Conservation (phyloP, 2,113 vertebrate species). For the Clarias macrocephalus region DNA sequence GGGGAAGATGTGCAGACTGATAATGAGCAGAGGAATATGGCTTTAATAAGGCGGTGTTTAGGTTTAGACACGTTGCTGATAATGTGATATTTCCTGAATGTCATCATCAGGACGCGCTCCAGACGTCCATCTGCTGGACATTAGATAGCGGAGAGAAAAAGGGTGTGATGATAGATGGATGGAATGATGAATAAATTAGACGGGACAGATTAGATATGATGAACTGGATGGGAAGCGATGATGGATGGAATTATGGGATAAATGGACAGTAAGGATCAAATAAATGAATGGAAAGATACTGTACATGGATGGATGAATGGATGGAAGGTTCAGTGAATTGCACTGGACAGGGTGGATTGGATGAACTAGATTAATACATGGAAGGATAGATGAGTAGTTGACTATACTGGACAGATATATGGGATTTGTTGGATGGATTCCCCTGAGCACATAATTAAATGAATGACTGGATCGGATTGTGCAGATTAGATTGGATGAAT, state of each 20-base stretch:
- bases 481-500: not conserved
- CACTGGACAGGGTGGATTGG: not conserved
- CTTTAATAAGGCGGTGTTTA: slow-evolving; percentile 15
- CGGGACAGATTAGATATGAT: not conserved
- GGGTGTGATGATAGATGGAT: not conserved
- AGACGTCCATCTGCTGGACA: slow-evolving; percentile 11
- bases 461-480: not conserved
- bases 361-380: not conserved
- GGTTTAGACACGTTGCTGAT: slow-evolving; percentile 24
- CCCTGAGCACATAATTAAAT: not conserved
- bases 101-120: slow-evolving; percentile 31
- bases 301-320: not conserved
- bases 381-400: not conserved
- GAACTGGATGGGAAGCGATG: not conserved
- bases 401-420: not conserved
- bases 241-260: not conserved
- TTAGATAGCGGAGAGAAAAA: not conserved
- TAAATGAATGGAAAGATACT: no score
- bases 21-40: slow-evolving; percentile 35
- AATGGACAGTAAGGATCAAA: not conserved
- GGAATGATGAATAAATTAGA: not conserved
- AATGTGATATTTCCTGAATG: slow-evolving; percentile 35
- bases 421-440: not conserved
- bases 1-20: slow-evolving; percentile 25
- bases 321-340: not conserved